Evolutionary conservation across 2,888 invertebrate genomes (phyloP).

Genomic region (Athalia cordata): DNA sequence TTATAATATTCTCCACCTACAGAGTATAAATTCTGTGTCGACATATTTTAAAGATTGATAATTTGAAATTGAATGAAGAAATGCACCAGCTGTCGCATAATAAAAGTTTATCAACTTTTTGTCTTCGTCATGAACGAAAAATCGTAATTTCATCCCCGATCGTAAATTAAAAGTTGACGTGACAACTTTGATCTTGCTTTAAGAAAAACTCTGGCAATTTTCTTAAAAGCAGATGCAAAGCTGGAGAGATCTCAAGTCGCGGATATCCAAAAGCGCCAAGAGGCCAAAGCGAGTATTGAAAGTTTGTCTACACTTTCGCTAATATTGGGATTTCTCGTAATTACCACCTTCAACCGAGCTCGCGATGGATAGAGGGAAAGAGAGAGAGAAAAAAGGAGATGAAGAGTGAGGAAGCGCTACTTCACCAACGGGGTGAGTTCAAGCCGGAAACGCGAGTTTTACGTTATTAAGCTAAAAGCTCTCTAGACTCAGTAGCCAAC

Average conservation of each 20-base stretch:
- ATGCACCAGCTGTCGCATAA: background rate
- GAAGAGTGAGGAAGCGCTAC: background rate
- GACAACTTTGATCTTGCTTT: slow-evolving; percentile 28
- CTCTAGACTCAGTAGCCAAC: slow-evolving; percentile 50
- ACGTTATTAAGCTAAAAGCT: slow-evolving; percentile 62
- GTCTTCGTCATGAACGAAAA: background rate
- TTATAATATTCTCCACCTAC: too few relatives aligned
- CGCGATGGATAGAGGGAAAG: slow-evolving; percentile 21
- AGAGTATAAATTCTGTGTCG: background rate
- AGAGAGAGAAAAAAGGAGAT: background rate
- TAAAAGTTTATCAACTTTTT: slow-evolving; percentile 4
- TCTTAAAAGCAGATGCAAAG: slow-evolving; percentile 22
- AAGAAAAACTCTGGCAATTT: slow-evolving; percentile 32
- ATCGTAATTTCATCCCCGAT: background rate
- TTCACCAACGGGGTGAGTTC: slow-evolving; percentile 19
- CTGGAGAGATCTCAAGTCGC: background rate
- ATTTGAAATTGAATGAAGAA: background rate
- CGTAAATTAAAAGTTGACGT: slow-evolving; percentile 16
- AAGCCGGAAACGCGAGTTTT: slow-evolving; percentile 49
- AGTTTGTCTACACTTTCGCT: slow-evolving; percentile 40
- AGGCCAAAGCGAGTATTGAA: slow-evolving; percentile 34
- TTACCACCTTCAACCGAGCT: slow-evolving; percentile 49
- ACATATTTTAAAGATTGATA: background rate
- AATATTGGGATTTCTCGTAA: slow-evolving; percentile 56
- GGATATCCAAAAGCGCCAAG: slow-evolving; percentile 36